Conservation (phyloP, 2,888 invertebrate genomes). For the Diaphora mendica region DNA sequence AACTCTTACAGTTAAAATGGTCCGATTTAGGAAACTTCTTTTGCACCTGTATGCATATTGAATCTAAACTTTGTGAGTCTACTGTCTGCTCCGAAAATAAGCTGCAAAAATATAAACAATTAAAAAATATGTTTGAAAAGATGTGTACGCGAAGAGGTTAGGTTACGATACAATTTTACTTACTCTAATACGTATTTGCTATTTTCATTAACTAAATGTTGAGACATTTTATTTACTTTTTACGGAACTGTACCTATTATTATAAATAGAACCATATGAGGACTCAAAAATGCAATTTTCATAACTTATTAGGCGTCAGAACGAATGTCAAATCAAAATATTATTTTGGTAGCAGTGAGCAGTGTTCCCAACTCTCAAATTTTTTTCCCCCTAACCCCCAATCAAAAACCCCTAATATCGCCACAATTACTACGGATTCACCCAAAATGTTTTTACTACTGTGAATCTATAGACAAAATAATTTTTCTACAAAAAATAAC, state of each 20-base stretch:
- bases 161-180: conserved; percentile 52
- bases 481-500: too few species aligned
- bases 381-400: too few species aligned
- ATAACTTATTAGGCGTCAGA: conserved; percentile 6
- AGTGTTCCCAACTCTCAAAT: too few species aligned
- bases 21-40: conserved; percentile 92
- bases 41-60: conserved; percentile 91
- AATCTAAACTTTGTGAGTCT: conserved; percentile 91
- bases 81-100: conserved; percentile 91
- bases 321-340: conserved; percentile 2
- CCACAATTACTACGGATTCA: too few species aligned
- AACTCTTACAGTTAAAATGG: conserved; percentile 89
- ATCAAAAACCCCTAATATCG: too few species aligned
- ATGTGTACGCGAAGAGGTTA: conserved; percentile 45
- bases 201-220: conserved; percentile 79
- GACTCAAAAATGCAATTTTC: conserved; percentile 4
- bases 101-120: conserved; percentile 75
- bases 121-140: conserved; percentile 16
- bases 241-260: conserved; percentile 2
- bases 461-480: too few species aligned
- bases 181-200: conserved; percentile 84
- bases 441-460: too few species aligned
- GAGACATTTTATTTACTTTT: conserved; percentile 66
- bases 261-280: background rate
- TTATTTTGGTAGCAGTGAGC: background rate